phyloP scores from a whole-genome alignment of 92 coral and sea anemone genomes.

The Meandrina meandrites region DNA sequence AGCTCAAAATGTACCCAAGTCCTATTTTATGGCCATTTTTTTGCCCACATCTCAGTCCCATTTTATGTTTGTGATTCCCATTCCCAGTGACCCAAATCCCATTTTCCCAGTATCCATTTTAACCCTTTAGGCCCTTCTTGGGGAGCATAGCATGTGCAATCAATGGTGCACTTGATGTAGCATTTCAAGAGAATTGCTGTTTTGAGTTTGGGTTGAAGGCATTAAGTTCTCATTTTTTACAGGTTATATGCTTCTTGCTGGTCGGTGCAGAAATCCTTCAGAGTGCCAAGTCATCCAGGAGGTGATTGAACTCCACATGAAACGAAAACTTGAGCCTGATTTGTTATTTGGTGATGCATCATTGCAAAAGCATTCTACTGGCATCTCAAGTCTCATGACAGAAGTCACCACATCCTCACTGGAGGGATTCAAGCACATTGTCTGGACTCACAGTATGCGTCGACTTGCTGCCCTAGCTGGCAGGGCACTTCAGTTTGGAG shows the following conservation, averaged over 20 bases:
- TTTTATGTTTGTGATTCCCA: too few relatives aligned
- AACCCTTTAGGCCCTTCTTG: too few relatives aligned
- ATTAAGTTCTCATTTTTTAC: background rate
- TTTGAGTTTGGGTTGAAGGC: too few relatives aligned
- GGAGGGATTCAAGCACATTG: constrained; percentile 84
- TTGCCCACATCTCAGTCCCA: too few relatives aligned
- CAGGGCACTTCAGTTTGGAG: constrained; percentile 92
- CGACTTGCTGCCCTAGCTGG: constrained; percentile 89
- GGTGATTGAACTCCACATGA: constrained; percentile 80
- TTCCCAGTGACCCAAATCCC: too few relatives aligned
- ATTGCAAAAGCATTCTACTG: constrained; percentile 29
- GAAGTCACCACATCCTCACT: constrained; percentile 53
- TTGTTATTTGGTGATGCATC: constrained; percentile 68
- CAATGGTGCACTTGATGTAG: too few relatives aligned
- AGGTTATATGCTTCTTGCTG: constrained; percentile 95
- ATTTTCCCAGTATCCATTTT: too few relatives aligned
- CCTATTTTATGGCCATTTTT: too few relatives aligned
- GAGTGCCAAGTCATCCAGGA: constrained; percentile 86
- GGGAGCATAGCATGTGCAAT: too few relatives aligned
- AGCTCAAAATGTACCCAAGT: too few relatives aligned
- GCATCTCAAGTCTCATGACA: constrained; percentile 49
- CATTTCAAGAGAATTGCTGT: too few relatives aligned
- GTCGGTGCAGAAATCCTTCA: constrained; percentile 81
- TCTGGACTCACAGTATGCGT: constrained; percentile 91
- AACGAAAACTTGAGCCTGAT: constrained; percentile 68